Evolutionary conservation across 1,140 invertebrate genomes (phyloP).

Genomic region (Diorhabda elongata): DNA sequence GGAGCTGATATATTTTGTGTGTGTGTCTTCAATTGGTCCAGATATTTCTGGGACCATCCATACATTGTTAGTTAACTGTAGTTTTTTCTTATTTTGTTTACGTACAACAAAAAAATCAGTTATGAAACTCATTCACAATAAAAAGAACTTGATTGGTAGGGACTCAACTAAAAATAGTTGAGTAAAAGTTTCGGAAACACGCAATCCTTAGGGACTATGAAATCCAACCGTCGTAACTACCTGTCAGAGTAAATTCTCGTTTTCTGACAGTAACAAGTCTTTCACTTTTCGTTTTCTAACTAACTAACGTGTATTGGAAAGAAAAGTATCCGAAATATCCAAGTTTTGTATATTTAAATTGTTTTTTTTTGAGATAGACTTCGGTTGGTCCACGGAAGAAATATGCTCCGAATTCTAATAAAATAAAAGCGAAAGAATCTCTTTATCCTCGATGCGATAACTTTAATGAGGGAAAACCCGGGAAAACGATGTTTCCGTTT

Average conservation of each 20-base stretch:
- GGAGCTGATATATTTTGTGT: no score
- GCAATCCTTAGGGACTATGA: conserved; percentile 20
- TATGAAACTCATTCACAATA: no score
- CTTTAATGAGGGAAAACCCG: conserved; percentile 21
- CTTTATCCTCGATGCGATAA: conserved; percentile 9
- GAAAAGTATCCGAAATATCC: no score
- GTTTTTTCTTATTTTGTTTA: no score
- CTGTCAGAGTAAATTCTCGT: conserved; percentile 17
- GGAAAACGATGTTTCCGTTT: conserved; percentile 22
- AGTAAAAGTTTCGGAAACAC: conserved; percentile 22
- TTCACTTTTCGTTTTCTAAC: no score
- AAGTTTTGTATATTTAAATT: no score
- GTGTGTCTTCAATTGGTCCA: no score
- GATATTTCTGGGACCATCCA: no score
- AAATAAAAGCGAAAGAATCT: conserved; percentile 4
- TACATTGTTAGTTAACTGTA: no score
- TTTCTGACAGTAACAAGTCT: conserved; percentile 3
- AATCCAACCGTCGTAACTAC: conserved; percentile 34
- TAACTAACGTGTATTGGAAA: no score
- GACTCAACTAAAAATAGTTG: conserved; percentile 17
- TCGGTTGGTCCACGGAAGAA: not conserved
- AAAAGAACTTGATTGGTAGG: no score
- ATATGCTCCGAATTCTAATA: not conserved
- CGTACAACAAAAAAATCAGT: no score
- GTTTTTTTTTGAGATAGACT: not conserved